Evolutionary conservation across 1,140 invertebrate genomes (phyloP).

Genomic region (Thrips palmi): DNA sequence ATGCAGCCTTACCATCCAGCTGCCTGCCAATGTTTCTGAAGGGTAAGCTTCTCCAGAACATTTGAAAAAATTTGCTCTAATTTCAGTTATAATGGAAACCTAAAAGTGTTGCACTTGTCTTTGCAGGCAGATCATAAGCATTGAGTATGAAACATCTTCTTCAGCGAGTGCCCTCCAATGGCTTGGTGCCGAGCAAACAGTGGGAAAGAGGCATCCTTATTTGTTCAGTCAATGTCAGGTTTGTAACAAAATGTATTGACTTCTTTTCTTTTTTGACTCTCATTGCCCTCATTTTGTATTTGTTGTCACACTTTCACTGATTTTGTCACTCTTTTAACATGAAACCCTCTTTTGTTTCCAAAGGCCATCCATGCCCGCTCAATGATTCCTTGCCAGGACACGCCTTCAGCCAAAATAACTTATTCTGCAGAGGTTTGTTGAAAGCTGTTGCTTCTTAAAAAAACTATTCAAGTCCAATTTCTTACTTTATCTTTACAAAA

Average conservation of each 20-base stretch:
- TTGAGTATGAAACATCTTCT: constrained; percentile 57
- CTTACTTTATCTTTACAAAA: background rate
- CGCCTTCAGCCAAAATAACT: constrained; percentile 74
- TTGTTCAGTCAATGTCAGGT: constrained; percentile 86
- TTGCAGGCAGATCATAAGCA: constrained; percentile 39
- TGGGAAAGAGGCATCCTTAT: constrained; percentile 72
- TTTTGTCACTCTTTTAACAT: too few relatives aligned
- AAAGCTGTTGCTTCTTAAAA: background rate
- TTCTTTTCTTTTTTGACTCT: constrained; percentile 1
- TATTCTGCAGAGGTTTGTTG: constrained; percentile 46
- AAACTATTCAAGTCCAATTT: background rate
- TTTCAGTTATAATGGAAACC: constrained; percentile 9
- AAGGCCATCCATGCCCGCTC: constrained; percentile 78
- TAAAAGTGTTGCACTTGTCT: too few relatives aligned
- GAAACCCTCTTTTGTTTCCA: constrained; percentile 18
- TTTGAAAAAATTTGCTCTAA: constrained; percentile 7
- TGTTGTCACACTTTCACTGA: too few relatives aligned
- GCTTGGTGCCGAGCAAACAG: constrained; percentile 70
- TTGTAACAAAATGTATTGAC: constrained; percentile 12
- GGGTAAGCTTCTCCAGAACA: constrained; percentile 20
- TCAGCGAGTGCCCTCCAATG: constrained; percentile 72
- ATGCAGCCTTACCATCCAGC: constrained; percentile 49
- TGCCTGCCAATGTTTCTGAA: constrained; percentile 31
- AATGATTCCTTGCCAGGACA: constrained; percentile 85
- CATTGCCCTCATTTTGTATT: constrained; percentile 11